These are phyloP conservation scores for Philereme transversata DNA, from an alignment of 2,888 invertebrate species.

Conservation along the genomic window DNA sequence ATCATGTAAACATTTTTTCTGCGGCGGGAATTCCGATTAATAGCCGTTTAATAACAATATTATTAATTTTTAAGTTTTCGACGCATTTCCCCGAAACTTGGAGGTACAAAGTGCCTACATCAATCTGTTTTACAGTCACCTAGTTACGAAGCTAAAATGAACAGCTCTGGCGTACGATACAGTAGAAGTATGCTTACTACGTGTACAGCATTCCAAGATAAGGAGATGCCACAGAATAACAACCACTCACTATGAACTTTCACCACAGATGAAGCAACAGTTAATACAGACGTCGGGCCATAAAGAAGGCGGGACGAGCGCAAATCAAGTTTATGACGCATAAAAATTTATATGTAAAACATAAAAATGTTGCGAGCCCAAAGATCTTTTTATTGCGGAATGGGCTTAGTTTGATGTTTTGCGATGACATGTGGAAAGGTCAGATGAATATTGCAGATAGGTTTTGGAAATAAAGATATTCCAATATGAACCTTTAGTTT, in stretches of 20 bases:
- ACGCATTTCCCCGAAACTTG: too few relatives aligned
- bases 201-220: conserved; percentile 18
- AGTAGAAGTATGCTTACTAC: conserved; percentile 11
- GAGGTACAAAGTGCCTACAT: not conserved
- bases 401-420: conserved; percentile 27
- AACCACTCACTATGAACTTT: conserved; percentile 2
- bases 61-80: too few relatives aligned
- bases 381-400: conserved; percentile 22
- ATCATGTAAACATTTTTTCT: too few relatives aligned
- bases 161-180: conserved; percentile 4
- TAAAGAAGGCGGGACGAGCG: conserved; percentile 34
- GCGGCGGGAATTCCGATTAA: too few relatives aligned
- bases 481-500: not conserved
- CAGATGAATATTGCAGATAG: conserved; percentile 15
- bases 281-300: conserved; percentile 24
- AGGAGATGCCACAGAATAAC: conserved; percentile 10
- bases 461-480: conserved; percentile 11
- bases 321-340: conserved; percentile 40
- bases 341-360: conserved; percentile 38
- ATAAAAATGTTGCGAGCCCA: conserved; percentile 22
- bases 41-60: too few relatives aligned
- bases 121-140: conserved; percentile 3
- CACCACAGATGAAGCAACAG: conserved; percentile 5
- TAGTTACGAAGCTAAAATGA: conserved; percentile 13
- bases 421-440: conserved; percentile 19